Base-by-base conservation (phyloP, 2,113 vertebrate species). In the Pogona vitticeps region DNA sequence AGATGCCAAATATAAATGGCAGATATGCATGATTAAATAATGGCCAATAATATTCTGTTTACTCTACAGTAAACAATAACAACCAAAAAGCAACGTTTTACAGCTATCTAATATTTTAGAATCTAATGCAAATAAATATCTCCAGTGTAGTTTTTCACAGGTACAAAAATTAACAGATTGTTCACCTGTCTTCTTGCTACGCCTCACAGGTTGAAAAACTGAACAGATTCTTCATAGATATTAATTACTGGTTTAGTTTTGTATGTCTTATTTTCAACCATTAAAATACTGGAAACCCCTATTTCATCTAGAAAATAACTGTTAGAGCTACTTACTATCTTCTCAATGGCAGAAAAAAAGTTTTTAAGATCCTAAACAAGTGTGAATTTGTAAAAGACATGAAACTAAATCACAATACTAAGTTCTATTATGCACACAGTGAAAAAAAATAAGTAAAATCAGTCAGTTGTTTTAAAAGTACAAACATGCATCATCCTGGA, bases 11-110 rank as follows among this genome's bases (percentile, higher is more conserved):
- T 31, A 73, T 85, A 14, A 59, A 33, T 70, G 70, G 10, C 18
- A 82, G 28, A 26, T 58, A 76, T 56, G 33, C 36, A 31, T 65
- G 15, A 38, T 80, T 42, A 86, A 89, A 65, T 80, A 12, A 79
- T 38, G 78, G 0, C 15, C 72, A 80, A 73, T 7, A 73, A 38
- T 77, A 31, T 65, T 38, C 7, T 26, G 28, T 85, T 58, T 68
- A 68, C 7, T 36, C 17, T 10, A 8, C 8, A 68, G 33, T 78
- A 68, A 77, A 23, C 12, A 38, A 38, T n/a, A n/a, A n/a, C n/a
- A n/a, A n/a, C n/a, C n/a, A n/a, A n/a, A 58, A 65, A 40, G 15
- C 20, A n/a, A 58, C 20, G 7, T 77, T 36, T 46, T 59, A 63
- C 63, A 61, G 26, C 58, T 23, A 46, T 38, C 61, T 52, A 56